Conservation (phyloP, 2,113 vertebrate genomes). For the Entomyzon cyanotis region DNA sequence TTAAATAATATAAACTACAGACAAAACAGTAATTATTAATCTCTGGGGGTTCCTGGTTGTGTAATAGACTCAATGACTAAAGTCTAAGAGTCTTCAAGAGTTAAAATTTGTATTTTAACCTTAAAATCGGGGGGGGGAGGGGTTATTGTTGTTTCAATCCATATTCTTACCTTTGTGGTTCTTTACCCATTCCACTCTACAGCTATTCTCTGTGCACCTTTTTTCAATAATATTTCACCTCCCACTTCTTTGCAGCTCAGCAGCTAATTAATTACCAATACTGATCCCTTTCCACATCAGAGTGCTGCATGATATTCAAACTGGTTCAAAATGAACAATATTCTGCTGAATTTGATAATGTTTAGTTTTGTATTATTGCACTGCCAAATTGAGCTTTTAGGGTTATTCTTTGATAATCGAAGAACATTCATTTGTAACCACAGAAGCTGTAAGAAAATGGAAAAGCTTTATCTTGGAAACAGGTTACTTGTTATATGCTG, state of each 20-base stretch:
- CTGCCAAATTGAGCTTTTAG: neutral
- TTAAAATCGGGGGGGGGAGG: neutral
- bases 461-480: neutral
- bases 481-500: neutral
- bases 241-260: neutral
- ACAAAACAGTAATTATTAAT: neutral
- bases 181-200: neutral
- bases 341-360: neutral
- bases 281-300: neutral
- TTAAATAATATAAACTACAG: neutral
- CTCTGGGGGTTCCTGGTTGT: neutral
- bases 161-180: neutral
- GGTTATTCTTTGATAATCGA: neutral
- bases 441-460: neutral
- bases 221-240: neutral
- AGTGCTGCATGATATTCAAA: neutral
- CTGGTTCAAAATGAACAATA: neutral
- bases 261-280: neutral
- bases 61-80: neutral
- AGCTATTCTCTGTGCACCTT: neutral
- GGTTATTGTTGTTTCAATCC: neutral
- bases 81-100: neutral
- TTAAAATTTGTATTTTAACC: neutral
- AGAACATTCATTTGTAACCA: neutral
- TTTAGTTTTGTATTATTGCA: neutral